Conservation (phyloP, 1,140 invertebrate species). For the Bombus waltoni region DNA sequence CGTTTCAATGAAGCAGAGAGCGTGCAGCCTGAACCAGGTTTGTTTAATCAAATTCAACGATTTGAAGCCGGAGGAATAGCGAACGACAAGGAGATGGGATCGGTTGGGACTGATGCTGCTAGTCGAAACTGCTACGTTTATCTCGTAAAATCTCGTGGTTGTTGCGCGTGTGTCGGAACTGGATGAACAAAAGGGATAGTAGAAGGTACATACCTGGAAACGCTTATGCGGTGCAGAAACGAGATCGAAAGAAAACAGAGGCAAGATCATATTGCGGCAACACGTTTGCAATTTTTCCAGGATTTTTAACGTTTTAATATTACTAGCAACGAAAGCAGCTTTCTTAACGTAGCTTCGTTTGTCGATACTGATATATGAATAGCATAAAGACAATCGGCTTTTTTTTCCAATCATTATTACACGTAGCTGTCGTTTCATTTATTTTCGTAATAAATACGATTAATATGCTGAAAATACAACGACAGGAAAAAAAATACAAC, state of each 20-base stretch:
- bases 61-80: slow-evolving; percentile 10
- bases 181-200: background rate
- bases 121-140: slow-evolving; percentile 9
- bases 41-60: slow-evolving; percentile 48
- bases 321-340: background rate
- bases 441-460: no score
- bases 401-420: no score
- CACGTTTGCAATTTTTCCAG: background rate
- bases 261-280: background rate
- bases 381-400: no score
- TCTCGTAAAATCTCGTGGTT: slow-evolving; percentile 26
- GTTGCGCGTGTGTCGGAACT: background rate
- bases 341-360: background rate
- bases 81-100: slow-evolving; percentile 16
- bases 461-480: no score
- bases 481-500: no score
- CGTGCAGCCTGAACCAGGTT: background rate
- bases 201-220: background rate
- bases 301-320: background rate
- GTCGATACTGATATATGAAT: background rate
- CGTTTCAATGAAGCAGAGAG: background rate
- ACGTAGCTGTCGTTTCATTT: no score
- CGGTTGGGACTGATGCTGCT: background rate
- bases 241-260: slow-evolving; percentile 7
- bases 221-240: background rate